These are phyloP conservation scores for Pteropus rufus DNA, from an alignment of 2,797 vertebrate genomes.

Conservation along the genomic window DNA sequence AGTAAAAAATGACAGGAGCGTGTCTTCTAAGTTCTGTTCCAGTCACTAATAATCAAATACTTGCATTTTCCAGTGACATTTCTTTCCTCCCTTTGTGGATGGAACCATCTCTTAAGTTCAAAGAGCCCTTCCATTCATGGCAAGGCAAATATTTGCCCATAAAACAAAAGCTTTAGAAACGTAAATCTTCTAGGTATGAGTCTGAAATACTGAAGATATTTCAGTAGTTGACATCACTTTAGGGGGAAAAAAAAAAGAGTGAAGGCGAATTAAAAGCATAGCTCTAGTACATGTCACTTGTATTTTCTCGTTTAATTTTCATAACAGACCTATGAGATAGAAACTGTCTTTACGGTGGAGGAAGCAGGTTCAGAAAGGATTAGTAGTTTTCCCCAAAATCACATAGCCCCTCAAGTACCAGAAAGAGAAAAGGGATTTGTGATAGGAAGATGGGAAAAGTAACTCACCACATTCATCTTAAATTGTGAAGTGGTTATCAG, in stretches of 20 bases:
- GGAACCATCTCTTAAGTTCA: constrained; percentile 38
- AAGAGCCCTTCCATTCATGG: background rate
- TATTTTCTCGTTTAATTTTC: background rate
- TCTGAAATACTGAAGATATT: background rate
- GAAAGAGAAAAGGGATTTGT: background rate
- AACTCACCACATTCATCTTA: background rate
- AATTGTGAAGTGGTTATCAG: background rate
- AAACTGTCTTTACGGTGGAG: background rate
- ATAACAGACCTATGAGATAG: background rate
- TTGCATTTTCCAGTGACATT: background rate
- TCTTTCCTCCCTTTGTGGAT: background rate
- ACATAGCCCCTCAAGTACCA: background rate
- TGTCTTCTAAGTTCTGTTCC: background rate
- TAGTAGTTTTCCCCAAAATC: background rate
- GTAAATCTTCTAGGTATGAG: background rate
- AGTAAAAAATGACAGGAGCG: background rate
- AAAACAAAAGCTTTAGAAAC: constrained; percentile 51
- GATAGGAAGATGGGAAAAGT: background rate
- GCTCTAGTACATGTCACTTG: background rate
- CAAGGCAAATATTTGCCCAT: background rate
- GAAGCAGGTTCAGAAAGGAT: background rate
- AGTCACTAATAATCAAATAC: background rate
- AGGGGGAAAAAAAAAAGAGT: background rate
- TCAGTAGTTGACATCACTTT: background rate
- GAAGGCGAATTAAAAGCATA: background rate